These are phyloP conservation scores for Oreohelix idahoensis DNA, from an alignment of 1,140 invertebrate genomes.

Conservation along the genomic window DNA sequence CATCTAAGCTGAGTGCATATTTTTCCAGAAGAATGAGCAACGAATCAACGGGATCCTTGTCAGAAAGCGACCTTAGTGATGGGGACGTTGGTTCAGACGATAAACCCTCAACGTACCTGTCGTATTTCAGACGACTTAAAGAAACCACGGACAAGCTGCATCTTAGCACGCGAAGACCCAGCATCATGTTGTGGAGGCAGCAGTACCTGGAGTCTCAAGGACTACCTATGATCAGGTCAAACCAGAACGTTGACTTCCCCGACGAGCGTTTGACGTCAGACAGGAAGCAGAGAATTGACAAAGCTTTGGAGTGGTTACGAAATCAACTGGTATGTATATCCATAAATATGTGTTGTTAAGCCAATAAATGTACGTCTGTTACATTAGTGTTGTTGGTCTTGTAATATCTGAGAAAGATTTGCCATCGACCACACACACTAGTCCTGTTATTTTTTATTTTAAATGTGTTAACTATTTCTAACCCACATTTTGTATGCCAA, in stretches of 20 bases:
- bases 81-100: conserved; percentile 4
- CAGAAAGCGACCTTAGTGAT: conserved; percentile 19
- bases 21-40: conserved; percentile 10
- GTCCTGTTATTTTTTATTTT: too few species aligned
- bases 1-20: background rate
- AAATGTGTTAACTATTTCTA: too few species aligned
- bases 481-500: too few species aligned
- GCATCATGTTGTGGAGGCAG: conserved; percentile 45
- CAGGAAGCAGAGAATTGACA: conserved; percentile 46
- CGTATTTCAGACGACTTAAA: conserved; percentile 40
- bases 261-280: conserved; percentile 44
- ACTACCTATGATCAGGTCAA: background rate
- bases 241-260: background rate
- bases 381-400: too few species aligned
- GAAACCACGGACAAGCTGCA: conserved; percentile 45
- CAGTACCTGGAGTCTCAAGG: conserved; percentile 38
- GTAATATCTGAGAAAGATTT: too few species aligned
- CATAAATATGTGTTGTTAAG: background rate
- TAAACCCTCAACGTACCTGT: background rate
- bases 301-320: conserved; percentile 50
- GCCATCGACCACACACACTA: too few species aligned
- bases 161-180: conserved; percentile 45
- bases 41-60: conserved; percentile 15
- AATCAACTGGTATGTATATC: conserved; percentile 51
- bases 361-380: too few species aligned